These are phyloP conservation scores for Yponomeuta cagnagella DNA, from an alignment of 2,888 invertebrate genomes.

Conservation along the genomic window DNA sequence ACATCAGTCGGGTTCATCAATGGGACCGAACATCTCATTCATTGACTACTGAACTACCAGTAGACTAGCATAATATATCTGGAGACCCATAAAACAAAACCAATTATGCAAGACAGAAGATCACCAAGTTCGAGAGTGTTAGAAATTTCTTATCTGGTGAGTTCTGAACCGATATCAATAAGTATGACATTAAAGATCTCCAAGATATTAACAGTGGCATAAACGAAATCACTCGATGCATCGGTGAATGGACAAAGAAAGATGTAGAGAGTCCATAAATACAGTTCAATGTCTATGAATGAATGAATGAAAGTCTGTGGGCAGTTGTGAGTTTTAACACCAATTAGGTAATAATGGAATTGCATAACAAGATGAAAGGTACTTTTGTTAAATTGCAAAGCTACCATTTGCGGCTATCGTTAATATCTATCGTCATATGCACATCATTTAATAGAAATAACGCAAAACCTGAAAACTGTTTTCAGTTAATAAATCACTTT, in stretches of 20 bases:
- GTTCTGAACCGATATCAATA: neutral
- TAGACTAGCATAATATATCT: neutral
- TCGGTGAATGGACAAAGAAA: slow-evolving; percentile 30
- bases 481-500: too few species aligned
- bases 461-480: too few species aligned
- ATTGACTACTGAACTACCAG: slow-evolving; percentile 23
- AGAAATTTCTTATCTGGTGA: neutral
- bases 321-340: slow-evolving; percentile 5
- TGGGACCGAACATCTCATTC: slow-evolving; percentile 47
- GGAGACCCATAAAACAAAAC: neutral
- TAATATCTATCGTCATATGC: too few species aligned
- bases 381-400: too few species aligned
- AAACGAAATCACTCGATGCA: slow-evolving; percentile 40
- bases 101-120: neutral
- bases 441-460: too few species aligned
- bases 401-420: too few species aligned
- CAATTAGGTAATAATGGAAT: neutral
- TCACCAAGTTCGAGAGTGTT: neutral
- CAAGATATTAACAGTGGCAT: neutral
- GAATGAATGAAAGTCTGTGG: neutral
- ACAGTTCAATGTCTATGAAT: slow-evolving; percentile 14
- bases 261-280: slow-evolving; percentile 26
- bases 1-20: slow-evolving; percentile 51
- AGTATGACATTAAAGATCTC: neutral
- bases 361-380: too few species aligned